A percentile compares a stretch with the other conserved stretches of the same genome.
Conservation (phyloP, 2,888 invertebrate genomes). For the Nycteola revayana region DNA sequence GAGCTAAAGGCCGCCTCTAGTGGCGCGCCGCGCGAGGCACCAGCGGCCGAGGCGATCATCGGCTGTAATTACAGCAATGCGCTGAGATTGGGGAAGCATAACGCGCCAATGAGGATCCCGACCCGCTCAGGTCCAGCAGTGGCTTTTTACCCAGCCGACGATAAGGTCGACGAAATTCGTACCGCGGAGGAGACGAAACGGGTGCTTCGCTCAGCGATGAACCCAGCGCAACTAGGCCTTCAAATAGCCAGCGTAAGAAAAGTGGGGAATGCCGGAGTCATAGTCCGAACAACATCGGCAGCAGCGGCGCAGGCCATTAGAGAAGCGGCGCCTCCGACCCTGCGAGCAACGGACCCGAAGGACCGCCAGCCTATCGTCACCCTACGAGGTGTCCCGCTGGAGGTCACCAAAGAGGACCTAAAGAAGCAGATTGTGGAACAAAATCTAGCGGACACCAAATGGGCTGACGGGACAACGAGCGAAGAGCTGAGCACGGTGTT, state of each 20-base stretch:
- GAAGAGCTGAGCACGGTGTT: slow-evolving; percentile 6
- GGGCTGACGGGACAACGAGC: slow-evolving; percentile 3
- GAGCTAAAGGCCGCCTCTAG: too few species aligned
- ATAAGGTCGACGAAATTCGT: too few species aligned
- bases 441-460: slow-evolving; percentile 16
- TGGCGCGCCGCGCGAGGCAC: too few species aligned
- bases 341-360: neutral
- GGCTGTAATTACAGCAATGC: too few species aligned
- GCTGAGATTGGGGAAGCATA: too few species aligned
- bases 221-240: neutral
- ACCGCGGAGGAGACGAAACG: too few species aligned
- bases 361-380: neutral
- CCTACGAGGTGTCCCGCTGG: slow-evolving; percentile 9
- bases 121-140: too few species aligned
- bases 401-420: neutral
- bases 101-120: too few species aligned
- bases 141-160: too few species aligned
- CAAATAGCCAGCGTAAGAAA: slow-evolving; percentile 1
- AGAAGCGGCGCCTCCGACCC: neutral
- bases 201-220: too few species aligned
- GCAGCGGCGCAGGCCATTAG: neutral
- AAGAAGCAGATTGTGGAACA: slow-evolving; percentile 3
- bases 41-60: too few species aligned
- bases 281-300: neutral
- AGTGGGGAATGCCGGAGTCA: too few species aligned